Evolutionary conservation across 2,888 invertebrate genomes (phyloP).

Genomic region (Zaprionus lineosus): DNA sequence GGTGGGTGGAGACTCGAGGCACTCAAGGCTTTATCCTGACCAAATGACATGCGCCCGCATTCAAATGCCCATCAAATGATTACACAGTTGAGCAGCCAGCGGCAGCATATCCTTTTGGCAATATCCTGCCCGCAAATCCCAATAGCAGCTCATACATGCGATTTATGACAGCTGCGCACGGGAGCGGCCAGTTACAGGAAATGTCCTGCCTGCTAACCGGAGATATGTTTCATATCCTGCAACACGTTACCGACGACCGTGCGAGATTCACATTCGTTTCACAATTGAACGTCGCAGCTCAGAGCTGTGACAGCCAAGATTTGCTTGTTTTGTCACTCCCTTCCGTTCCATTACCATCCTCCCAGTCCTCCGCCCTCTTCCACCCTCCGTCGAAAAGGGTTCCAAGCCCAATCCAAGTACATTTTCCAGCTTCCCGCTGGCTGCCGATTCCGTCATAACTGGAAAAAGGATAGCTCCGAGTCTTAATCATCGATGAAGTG

Average conservation of each 20-base stretch:
- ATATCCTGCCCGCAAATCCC: conserved; percentile 72
- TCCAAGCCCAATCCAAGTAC: conserved; percentile 23
- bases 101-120: conserved; percentile 67
- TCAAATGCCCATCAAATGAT: conserved; percentile 77
- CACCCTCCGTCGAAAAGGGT: conserved; percentile 45
- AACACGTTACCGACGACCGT: conserved; percentile 48
- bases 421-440: no score
- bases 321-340: conserved; percentile 54
- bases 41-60: conserved; percentile 65
- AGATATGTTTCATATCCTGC: conserved; percentile 82
- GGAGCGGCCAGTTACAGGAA: conserved; percentile 61
- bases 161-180: conserved; percentile 62
- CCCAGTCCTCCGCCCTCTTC: neutral
- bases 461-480: no score
- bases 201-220: conserved; percentile 82
- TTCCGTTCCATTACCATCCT: neutral
- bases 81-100: conserved; percentile 53
- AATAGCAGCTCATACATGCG: conserved; percentile 50
- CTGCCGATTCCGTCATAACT: no score
- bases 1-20: neutral
- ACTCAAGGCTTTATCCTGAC: conserved; percentile 57
- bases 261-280: conserved; percentile 52
- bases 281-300: conserved; percentile 59
- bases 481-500: no score
- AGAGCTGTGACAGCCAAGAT: conserved; percentile 68